Evolutionary conservation across 2,888 invertebrate species (phyloP), one percentile per base, ranked within the genome.

Genomic region (Eupithecia insigniata): DNA sequence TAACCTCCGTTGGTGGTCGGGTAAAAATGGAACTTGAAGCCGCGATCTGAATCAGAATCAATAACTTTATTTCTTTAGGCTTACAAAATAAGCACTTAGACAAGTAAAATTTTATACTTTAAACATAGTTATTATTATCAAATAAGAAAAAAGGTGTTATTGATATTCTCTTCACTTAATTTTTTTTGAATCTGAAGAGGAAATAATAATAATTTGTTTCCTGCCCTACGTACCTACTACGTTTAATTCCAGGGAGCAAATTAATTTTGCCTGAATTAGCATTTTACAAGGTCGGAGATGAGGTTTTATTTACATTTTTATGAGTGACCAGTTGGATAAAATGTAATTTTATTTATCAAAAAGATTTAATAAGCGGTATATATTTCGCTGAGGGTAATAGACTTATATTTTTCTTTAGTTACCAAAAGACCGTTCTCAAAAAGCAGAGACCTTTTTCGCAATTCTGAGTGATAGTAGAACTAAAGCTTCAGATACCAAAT

Each of bases 211-310:
- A 14, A 71, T 74, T 74, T 71, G 66, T 51, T 46, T 73, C 55
- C 18, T 70, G 66, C 69, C 51, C 62, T 69, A 55, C 66, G 60
- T 22, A 12, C 10, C n/a, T 69, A 69, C 70, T 68, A n/a, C n/a
- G 18, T 64, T 71, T 71, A 71, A 74, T 74, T 74, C 68, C 68
- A 66, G 62, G 36, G 69, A 74, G 71, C 39, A 71, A 73, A 71
- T 74, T 74, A 65, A 64, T 74, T 71, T 68, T n/a, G 58, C 30
- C 51, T 55, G 68, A 66, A 72, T 75, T 70, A 67, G 60, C 74
- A 74, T 73, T 72, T 69, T 70, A 61, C 67, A 70, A 65, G 36
- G 36, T 28, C 51, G 65, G 67, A 64, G 34, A 64, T 55, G 46
- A 68, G 70, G 68, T 68, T 61, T 66, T 58, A 30, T 46, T 67